phyloP scores from a whole-genome alignment of 2,888 invertebrate genomes.

The Lordiphosa fenestrarum region DNA sequence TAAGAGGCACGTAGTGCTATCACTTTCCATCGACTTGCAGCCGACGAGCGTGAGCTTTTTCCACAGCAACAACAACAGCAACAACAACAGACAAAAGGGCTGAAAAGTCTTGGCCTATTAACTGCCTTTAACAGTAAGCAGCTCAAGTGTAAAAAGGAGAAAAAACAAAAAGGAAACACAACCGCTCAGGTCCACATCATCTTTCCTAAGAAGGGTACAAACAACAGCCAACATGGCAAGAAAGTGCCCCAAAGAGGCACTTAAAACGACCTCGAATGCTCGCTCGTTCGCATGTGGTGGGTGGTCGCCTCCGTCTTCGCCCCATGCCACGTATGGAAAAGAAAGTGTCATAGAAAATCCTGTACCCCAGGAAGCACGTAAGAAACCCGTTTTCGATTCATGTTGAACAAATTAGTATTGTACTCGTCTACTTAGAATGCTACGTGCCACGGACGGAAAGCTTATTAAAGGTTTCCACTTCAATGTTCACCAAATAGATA shows the following conservation, averaged over 20 bases:
- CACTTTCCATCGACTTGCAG: too few relatives aligned
- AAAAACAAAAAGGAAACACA: constrained; percentile 10
- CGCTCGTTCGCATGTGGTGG: background rate
- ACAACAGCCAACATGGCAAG: background rate
- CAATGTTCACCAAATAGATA: too few relatives aligned
- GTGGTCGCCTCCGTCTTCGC: background rate
- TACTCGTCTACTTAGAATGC: background rate
- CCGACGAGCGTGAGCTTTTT: background rate
- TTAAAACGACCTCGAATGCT: constrained; percentile 43
- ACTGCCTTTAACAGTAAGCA: constrained; percentile 28
- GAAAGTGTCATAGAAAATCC: background rate
- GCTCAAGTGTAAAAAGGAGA: constrained; percentile 16
- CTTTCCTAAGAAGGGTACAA: background rate
- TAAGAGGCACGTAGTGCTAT: too few relatives aligned
- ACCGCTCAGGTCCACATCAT: constrained; percentile 3
- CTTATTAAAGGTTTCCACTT: too few relatives aligned
- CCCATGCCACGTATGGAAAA: too few relatives aligned
- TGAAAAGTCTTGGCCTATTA: constrained; percentile 32
- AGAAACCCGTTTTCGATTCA: constrained; percentile 40
- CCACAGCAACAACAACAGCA: background rate
- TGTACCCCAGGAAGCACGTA: constrained; percentile 22
- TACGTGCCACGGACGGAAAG: too few relatives aligned
- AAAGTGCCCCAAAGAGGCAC: constrained; percentile 48
- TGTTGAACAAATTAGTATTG: constrained; percentile 45
- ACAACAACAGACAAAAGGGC: constrained; percentile 8